Evolutionary conservation across 2,888 invertebrate species (phyloP), one percentile per base, ranked within the genome.

Genomic region (Entomobrya multifasciata): DNA sequence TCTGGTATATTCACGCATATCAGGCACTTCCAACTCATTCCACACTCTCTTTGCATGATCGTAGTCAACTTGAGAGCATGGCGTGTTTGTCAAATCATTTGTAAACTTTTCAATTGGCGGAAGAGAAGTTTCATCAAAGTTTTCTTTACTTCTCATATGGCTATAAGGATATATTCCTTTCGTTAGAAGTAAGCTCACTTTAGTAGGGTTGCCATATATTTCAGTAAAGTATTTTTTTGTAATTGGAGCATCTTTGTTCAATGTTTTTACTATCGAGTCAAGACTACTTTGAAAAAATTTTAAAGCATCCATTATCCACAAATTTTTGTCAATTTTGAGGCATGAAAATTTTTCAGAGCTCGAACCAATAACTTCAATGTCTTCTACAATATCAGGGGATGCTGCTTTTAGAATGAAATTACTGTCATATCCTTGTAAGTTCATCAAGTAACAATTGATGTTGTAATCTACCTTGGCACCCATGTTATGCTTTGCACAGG

Each of bases 401-500:
- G 44, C 47, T 22, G 72, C 49, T 22, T 2, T 2, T 2, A 49
- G 25, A 22, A 72, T 47, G 27, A 49, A 49, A 10, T 49, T 25
- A 5, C 22, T 17, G 49, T 72, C 72, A 72, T 72, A 72, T 1
- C 49, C 47, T 30, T 49, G 25, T 11, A 72, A 25, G 27, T 72
- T 72, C 13, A 49, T 25, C 6, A 72, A n/a, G 15, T 13, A 72
- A 20, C 47, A 47, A 2, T 6, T 6, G 25, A 72, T 22, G 0
- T 15, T 47, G 5, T 22, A 47, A 13, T 27, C 25, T 11, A 72
- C 27, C 1, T n/a, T 5, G 36, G 49, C 72, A 22, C 15, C 27
- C 13, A 72, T 8, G 27, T 72, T 72, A 25, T 47, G 47, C 13
- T 3, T n/a, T 0, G 22, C 47, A 27, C 47, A 47, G 6, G 47